Evolutionary conservation across 1,140 invertebrate genomes (phyloP).

Genomic region (Brachionus manjavacas): DNA sequence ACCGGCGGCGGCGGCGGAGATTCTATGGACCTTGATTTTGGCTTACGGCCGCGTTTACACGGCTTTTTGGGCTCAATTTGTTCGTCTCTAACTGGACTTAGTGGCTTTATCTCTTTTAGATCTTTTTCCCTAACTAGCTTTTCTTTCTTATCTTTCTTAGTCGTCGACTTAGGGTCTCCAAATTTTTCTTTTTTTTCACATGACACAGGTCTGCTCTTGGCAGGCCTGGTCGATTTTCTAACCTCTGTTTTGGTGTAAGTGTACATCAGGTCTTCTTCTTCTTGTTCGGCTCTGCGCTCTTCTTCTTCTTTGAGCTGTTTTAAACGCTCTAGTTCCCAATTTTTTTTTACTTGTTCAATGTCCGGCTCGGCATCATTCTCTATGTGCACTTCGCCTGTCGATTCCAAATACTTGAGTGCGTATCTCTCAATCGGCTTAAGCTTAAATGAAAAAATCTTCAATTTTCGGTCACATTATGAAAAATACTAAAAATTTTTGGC

Average conservation of each 20-base stretch:
- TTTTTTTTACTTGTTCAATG: conserved; percentile 65
- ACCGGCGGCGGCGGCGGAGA: not conserved
- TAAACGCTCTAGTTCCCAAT: conserved; percentile 83
- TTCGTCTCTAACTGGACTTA: not conserved
- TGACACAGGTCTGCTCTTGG: not conserved
- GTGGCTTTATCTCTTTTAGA: not conserved
- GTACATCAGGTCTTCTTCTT: conserved; percentile 66
- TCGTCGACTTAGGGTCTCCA: not conserved
- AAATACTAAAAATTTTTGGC: too few relatives aligned
- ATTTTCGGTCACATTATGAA: too few relatives aligned
- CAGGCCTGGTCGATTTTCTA: conserved; percentile 20
- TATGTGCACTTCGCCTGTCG: conserved; percentile 63
- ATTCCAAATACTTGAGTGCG: conserved; percentile 84
- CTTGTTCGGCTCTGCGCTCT: conserved; percentile 59
- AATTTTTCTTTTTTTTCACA: not conserved
- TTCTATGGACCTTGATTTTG: not conserved
- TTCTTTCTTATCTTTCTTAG: conserved; percentile 18
- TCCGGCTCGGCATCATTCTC: conserved; percentile 66
- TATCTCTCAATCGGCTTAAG: conserved; percentile 83
- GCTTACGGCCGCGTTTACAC: not conserved
- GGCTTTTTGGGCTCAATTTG: not conserved
- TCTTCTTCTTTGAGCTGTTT: conserved; percentile 62
- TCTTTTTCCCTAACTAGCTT: not conserved
- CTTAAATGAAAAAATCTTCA: too few relatives aligned
- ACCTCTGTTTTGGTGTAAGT: conserved; percentile 48